These are phyloP conservation scores for Neoitamus cyanurus DNA, from an alignment of 2,888 invertebrate species.

Conservation along the genomic window DNA sequence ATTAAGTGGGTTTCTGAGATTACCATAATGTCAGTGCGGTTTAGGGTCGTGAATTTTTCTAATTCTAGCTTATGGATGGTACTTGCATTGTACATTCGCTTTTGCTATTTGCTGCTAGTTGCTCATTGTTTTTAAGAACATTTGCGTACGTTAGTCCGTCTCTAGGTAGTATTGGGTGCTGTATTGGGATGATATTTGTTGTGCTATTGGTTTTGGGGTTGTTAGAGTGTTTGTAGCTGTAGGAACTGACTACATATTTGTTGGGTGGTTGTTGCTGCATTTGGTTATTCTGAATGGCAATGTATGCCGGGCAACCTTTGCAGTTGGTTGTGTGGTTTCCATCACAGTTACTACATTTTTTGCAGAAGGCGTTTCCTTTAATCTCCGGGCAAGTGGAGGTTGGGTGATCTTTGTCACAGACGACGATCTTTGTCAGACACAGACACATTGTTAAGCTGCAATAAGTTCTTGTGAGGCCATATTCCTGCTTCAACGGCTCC, in stretches of 20 bases:
- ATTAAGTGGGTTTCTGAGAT: not conserved
- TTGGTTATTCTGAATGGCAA: too few species aligned
- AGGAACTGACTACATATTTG: not conserved
- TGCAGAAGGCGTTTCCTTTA: not conserved
- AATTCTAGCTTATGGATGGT: not conserved
- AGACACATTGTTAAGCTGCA: not conserved
- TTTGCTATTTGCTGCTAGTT: not conserved
- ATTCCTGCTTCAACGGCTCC: not conserved
- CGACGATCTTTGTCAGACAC: too few species aligned
- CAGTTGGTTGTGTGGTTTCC: not conserved
- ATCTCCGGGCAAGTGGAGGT: not conserved
- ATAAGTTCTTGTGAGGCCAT: not conserved
- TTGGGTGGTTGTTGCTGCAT: not conserved
- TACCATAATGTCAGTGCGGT: not conserved
- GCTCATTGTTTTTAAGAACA: not conserved
- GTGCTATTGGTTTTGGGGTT: not conserved
- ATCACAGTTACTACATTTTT: conserved; percentile 4
- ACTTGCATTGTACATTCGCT: not conserved
- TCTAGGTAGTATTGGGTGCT: not conserved
- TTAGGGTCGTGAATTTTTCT: not conserved
- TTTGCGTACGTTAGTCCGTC: not conserved
- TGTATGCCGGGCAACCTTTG: too few species aligned
- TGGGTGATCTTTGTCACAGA: not conserved
- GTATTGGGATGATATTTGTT: not conserved
- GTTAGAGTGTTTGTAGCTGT: not conserved